A percentile compares a stretch with the other conserved stretches of the same genome.
These are phyloP conservation scores for Leiothrix lutea DNA, from an alignment of 2,113 vertebrate genomes.

Conservation along the genomic window DNA sequence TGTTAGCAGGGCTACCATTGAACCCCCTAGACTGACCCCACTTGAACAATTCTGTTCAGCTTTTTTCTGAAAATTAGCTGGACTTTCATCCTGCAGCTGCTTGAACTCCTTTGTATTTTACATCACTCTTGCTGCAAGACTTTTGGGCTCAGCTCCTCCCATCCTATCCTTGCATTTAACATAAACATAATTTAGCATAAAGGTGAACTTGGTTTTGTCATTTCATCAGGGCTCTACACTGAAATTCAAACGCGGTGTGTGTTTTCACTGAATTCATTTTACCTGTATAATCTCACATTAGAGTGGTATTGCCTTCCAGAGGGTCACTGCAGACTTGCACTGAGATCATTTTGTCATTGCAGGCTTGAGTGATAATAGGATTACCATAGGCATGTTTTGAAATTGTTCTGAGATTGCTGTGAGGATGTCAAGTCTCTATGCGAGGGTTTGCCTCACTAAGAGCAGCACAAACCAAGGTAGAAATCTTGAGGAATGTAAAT, in stretches of 20 bases:
- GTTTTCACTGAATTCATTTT: slow-evolving; percentile 33
- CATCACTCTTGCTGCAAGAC: background rate
- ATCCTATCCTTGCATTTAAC: background rate
- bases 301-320: slow-evolving; percentile 24
- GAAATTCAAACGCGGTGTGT: background rate
- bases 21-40: background rate
- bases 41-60: background rate
- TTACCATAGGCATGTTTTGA: slow-evolving; percentile 19
- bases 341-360: slow-evolving; percentile 7
- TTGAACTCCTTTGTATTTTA: background rate
- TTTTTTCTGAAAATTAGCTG: background rate
- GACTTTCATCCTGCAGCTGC: background rate
- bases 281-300: slow-evolving; percentile 43
- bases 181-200: slow-evolving; percentile 6
- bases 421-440: background rate
- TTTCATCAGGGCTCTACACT: background rate
- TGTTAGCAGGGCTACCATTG: background rate
- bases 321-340: slow-evolving; percentile 28
- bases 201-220: slow-evolving; percentile 23
- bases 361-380: slow-evolving; percentile 19
- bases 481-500: background rate
- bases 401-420: slow-evolving; percentile 10
- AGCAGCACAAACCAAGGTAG: background rate
- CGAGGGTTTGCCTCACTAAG: background rate
- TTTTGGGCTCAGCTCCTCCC: background rate